These are phyloP conservation scores for Rana temporaria DNA, from an alignment of 2,113 vertebrate species.

Conservation along the genomic window DNA sequence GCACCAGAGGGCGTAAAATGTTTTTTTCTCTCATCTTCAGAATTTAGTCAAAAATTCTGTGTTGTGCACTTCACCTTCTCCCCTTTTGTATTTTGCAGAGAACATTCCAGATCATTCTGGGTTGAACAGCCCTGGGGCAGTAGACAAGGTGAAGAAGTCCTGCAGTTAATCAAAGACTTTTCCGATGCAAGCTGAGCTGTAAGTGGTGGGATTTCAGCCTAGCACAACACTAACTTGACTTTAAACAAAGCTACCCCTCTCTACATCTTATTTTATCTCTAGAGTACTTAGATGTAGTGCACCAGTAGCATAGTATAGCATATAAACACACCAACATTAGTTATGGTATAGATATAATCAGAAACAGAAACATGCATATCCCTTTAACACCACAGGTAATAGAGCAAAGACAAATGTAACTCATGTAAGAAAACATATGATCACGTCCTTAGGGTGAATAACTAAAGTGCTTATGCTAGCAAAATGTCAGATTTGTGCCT, in stretches of 20 bases:
- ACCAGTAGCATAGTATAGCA: not conserved
- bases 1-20: no score
- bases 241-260: not conserved
- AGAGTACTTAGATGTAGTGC: not conserved
- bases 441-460: slow-evolving; percentile 10
- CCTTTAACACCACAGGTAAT: not conserved
- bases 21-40: no score
- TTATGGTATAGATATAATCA: no score
- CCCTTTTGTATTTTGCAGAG: not conserved
- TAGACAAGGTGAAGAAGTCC: not conserved
- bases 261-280: not conserved
- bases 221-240: slow-evolving; percentile 1
- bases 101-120: slow-evolving; percentile 34
- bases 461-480: not conserved
- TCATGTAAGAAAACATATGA: not conserved
- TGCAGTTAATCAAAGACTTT: not conserved
- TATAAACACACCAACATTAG: no score
- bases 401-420: not conserved
- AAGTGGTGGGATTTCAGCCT: not conserved
- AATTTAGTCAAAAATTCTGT: not conserved
- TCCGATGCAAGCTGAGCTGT: not conserved
- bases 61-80: not conserved
- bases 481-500: not conserved
- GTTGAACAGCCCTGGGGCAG: not conserved
- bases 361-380: no score